These are phyloP conservation scores for Zaprionus bogoriensis DNA, from an alignment of 2,888 invertebrate species.

Conservation along the genomic window DNA sequence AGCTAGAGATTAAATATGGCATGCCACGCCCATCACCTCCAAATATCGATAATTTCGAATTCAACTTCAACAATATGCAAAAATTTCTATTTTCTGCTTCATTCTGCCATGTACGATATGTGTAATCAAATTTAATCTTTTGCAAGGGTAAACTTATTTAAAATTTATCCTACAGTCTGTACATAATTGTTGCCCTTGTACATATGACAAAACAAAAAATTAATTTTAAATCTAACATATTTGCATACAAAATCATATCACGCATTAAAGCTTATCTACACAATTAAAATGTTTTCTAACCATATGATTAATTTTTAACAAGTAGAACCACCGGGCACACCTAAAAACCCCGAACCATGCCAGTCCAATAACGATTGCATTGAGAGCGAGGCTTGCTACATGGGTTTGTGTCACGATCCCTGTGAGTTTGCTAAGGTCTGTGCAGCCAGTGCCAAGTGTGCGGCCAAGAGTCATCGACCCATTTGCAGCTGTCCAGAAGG, in stretches of 20 bases:
- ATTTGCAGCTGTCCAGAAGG: slow-evolving; percentile 91
- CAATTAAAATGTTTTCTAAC: slow-evolving; percentile 38
- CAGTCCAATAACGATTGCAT: slow-evolving; percentile 92
- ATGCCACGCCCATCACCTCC: no score
- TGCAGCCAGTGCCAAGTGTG: slow-evolving; percentile 89
- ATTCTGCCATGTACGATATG: no score
- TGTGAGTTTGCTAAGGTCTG: slow-evolving; percentile 92
- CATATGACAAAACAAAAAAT: background rate
- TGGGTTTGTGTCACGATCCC: slow-evolving; percentile 91
- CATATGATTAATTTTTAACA: slow-evolving; percentile 64
- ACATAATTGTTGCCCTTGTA: slow-evolving; percentile 32
- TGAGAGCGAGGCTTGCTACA: slow-evolving; percentile 91
- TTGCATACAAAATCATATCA: slow-evolving; percentile 12
- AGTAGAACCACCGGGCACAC: slow-evolving; percentile 88
- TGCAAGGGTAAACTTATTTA: no score
- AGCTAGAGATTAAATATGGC: no score
- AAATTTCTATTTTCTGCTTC: no score
- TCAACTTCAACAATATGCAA: no score
- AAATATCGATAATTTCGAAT: no score
- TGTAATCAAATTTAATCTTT: no score
- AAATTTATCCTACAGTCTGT: slow-evolving; percentile 8
- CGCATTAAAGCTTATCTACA: background rate
- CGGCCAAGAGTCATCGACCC: slow-evolving; percentile 91
- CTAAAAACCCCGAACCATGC: slow-evolving; percentile 90
- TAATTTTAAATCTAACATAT: slow-evolving; percentile 27